Percentiles rank a stretch among this genome's conserved stretches.
Evolutionary conservation across 2,797 vertebrate species (phyloP).

Genomic region (Sebastes steindachneri): DNA sequence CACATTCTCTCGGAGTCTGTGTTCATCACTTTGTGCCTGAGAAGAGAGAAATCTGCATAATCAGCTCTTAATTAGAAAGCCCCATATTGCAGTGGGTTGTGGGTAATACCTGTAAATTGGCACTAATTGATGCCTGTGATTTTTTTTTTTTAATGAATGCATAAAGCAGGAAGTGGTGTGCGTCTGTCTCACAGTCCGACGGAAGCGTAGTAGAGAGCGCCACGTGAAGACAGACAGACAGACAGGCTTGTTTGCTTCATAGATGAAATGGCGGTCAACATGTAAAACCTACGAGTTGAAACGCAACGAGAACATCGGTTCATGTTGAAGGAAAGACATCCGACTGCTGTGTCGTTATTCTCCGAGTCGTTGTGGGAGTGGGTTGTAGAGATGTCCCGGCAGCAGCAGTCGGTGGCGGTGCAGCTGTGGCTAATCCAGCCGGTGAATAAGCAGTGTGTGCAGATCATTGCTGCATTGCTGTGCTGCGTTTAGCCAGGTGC

Average conservation of each 20-base stretch:
- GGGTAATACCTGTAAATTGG: conserved; percentile 34
- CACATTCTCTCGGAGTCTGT: neutral
- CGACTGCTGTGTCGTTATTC: neutral
- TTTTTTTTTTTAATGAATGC: conserved; percentile 49
- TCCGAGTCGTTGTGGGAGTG: neutral
- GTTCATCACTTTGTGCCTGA: conserved; percentile 29
- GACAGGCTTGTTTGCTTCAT: neutral
- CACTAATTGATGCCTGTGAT: conserved; percentile 57
- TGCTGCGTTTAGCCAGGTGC: conserved; percentile 58
- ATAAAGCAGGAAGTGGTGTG: conserved; percentile 27
- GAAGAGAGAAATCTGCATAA: conserved; percentile 42
- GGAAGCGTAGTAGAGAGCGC: too few relatives aligned
- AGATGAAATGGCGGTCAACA: neutral
- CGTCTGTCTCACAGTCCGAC: too few relatives aligned
- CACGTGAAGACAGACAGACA: neutral
- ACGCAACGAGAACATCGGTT: neutral
- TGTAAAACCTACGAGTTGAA: neutral
- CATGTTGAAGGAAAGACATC: neutral
- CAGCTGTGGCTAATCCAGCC: conserved; percentile 47
- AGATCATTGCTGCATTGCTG: conserved; percentile 51
- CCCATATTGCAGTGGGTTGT: conserved; percentile 43
- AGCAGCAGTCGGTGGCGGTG: conserved; percentile 18
- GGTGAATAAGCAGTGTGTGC: conserved; percentile 36
- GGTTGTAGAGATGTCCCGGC: neutral
- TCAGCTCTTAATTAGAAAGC: conserved; percentile 61